These are phyloP conservation scores for Eclectus roratus DNA, from an alignment of 2,113 vertebrate genomes.

Conservation along the genomic window DNA sequence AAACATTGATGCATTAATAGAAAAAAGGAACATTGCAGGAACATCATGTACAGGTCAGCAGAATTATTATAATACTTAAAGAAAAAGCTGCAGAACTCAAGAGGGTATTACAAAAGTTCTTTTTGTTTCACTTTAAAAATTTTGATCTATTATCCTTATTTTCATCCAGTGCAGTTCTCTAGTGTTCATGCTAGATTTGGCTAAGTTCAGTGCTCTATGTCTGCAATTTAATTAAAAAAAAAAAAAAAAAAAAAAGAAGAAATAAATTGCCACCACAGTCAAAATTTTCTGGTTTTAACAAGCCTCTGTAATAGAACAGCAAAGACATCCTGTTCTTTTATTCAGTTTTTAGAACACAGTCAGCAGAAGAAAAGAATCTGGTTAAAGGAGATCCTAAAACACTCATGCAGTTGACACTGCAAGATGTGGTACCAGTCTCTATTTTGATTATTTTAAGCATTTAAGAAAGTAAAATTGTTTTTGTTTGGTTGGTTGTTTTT, in stretches of 20 bases:
- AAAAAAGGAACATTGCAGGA: slow-evolving; percentile 16
- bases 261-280: background rate
- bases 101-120: slow-evolving; percentile 24
- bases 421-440: background rate
- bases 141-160: slow-evolving; percentile 19
- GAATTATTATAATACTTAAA: background rate
- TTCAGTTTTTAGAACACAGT: background rate
- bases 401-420: background rate
- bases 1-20: background rate
- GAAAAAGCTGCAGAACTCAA: slow-evolving; percentile 10
- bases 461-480: background rate
- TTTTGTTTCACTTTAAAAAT: background rate
- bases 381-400: background rate
- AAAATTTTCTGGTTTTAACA: background rate
- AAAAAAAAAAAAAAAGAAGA: background rate
- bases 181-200: background rate
- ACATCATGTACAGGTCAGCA: slow-evolving; percentile 12
- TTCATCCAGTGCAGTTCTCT: background rate
- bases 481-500: background rate
- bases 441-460: background rate
- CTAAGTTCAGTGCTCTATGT: background rate
- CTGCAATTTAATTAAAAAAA: background rate
- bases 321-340: background rate
- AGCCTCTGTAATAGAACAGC: background rate
- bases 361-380: background rate